Conservation (phyloP, 2,113 vertebrate genomes). For the Labrus mixtus region DNA sequence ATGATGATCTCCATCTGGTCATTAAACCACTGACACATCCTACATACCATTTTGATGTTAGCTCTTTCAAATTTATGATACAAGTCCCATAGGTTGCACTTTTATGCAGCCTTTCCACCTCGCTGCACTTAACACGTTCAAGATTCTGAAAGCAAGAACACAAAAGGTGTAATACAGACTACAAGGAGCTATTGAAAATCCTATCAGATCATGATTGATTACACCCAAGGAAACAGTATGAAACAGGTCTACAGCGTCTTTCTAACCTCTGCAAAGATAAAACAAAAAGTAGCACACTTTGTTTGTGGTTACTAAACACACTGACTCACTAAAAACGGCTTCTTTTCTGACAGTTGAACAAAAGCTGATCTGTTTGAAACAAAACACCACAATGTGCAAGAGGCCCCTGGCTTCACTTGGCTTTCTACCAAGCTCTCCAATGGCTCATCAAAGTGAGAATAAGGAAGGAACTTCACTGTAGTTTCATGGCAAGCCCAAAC, state of each 20-base stretch:
- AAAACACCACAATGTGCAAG: conserved; percentile 62
- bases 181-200: neutral
- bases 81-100: no score
- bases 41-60: no score
- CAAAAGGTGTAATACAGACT: neutral
- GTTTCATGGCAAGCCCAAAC: conserved; percentile 69
- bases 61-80: no score
- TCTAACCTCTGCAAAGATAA: conserved; percentile 14
- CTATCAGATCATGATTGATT: conserved; percentile 1
- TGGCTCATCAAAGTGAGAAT: conserved; percentile 71
- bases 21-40: no score
- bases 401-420: conserved; percentile 65
- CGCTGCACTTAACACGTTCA: no score
- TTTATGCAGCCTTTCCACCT: no score
- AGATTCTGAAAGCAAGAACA: no score
- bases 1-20: no score
- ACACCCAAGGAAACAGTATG: conserved; percentile 2
- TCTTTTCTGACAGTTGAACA: conserved; percentile 59
- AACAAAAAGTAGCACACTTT: conserved; percentile 58
- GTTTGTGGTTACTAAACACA: conserved; percentile 64
- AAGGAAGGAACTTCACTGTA: conserved; percentile 65
- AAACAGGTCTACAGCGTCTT: conserved; percentile 18
- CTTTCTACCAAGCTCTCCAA: conserved; percentile 62
- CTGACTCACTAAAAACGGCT: conserved; percentile 47
- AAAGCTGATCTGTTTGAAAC: conserved; percentile 72